These are phyloP conservation scores for Dinoponera quadriceps DNA, from an alignment of 1,140 invertebrate species.

Conservation along the genomic window DNA sequence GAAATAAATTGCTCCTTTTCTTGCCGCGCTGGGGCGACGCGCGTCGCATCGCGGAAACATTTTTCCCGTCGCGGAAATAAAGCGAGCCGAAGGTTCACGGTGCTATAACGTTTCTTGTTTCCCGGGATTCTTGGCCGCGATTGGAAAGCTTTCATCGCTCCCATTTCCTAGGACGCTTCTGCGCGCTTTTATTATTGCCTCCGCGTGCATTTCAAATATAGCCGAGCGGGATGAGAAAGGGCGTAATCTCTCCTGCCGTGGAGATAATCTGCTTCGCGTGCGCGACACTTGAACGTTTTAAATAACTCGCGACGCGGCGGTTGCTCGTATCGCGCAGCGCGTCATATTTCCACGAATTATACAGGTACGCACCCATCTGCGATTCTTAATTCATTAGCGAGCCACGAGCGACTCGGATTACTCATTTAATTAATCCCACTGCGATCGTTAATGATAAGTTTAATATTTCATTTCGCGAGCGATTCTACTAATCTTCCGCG, in stretches of 20 bases:
- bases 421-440: neutral
- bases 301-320: neutral
- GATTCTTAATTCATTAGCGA: neutral
- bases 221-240: neutral
- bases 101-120: constrained; percentile 52
- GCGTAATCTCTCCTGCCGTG: constrained; percentile 5
- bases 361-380: neutral
- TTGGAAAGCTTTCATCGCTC: constrained; percentile 58
- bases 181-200: constrained; percentile 23
- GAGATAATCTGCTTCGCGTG: constrained; percentile 17
- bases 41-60: constrained; percentile 40
- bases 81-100: constrained; percentile 50
- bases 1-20: constrained; percentile 61
- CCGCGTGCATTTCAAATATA: constrained; percentile 35
- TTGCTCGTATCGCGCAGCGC: neutral
- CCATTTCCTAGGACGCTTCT: constrained; percentile 30
- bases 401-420: neutral
- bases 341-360: constrained; percentile 6
- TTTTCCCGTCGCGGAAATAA: constrained; percentile 59
- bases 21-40: constrained; percentile 16
- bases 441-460: neutral
- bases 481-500: too few relatives aligned
- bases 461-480: too few relatives aligned
- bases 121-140: constrained; percentile 26
- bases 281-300: neutral